These are phyloP conservation scores for Apocrypta bakeri DNA, from an alignment of 1,140 invertebrate species.

Conservation along the genomic window DNA sequence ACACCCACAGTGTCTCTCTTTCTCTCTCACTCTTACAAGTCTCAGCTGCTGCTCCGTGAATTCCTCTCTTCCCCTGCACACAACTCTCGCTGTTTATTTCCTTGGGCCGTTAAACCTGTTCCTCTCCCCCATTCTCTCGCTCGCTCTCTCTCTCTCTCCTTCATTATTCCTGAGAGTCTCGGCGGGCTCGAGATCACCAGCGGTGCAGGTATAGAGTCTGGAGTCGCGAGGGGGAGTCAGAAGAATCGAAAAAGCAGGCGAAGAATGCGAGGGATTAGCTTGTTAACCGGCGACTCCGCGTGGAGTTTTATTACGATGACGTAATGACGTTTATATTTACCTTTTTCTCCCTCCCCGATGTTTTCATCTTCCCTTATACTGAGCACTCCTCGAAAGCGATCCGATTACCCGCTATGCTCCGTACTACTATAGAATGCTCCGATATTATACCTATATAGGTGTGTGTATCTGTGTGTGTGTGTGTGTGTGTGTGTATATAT, in stretches of 20 bases:
- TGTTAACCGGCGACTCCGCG: constrained; percentile 43
- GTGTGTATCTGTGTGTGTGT: no score
- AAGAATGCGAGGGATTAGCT: constrained; percentile 54
- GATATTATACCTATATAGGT: no score
- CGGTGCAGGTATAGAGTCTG: constrained; percentile 44
- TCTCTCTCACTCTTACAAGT: not conserved
- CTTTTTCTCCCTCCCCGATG: constrained; percentile 22
- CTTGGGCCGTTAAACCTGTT: constrained; percentile 42
- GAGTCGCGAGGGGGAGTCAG: constrained; percentile 12
- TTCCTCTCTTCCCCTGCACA: constrained; percentile 24
- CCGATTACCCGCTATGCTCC: constrained; percentile 17
- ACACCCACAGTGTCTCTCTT: not conserved
- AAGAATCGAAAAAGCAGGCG: constrained; percentile 23
- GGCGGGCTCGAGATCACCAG: constrained; percentile 48
- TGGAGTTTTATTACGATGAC: constrained; percentile 39
- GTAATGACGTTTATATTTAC: constrained; percentile 45
- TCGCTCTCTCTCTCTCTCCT: constrained; percentile 43
- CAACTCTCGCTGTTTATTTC: constrained; percentile 30
- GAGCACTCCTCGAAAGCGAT: constrained; percentile 3
- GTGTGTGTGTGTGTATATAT: no score
- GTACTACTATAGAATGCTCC: no score
- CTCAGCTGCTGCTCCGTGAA: constrained; percentile 13
- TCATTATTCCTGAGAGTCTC: constrained; percentile 51
- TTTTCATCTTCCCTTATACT: constrained; percentile 17
- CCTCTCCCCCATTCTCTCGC: constrained; percentile 39